Base-by-base conservation (phyloP, 1,140 invertebrate genomes). In the Monomorium pharaonis region DNA sequence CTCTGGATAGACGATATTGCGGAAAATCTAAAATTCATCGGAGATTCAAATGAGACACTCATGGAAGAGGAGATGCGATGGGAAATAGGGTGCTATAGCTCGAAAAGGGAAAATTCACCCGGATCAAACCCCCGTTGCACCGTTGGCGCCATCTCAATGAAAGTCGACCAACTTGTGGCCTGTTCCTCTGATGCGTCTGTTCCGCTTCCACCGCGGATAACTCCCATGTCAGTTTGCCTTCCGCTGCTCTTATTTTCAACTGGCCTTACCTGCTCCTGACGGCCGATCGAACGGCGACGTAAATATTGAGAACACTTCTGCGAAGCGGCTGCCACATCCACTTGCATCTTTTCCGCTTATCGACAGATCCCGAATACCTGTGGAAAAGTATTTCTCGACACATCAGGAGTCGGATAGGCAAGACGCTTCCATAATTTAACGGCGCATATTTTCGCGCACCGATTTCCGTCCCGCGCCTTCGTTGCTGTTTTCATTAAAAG, bases 121-220 rank as follows among this genome's bases (percentile, higher is more conserved):
- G 58, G 44, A n/a, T 56, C 24, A n/a, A 58, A 67, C 67, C 69
- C 47, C 12, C 47, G 18, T 51, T 44, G 72, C 62, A 88, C 80
- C 37, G 3, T 87, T 91, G 87, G 89, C 88, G 91, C 92, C 92
- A 93, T 91, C 92, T 92, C 27, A 70, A n/a, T 33, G 77, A 85
- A 69, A 75, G 47, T 67, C 44, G 49, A 12, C 56, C 87, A 93
- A 92, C 75, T 67, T 58, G 69, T 84, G 63, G 86, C 81, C 77
- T 88, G 81, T 65, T 86, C 88, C 42, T 70, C 62, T 65, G 88
- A 78, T 74, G 86, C 51, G 51, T 75, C 84, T 62, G 74, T 81
- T 47, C 67, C 89, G 88, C 89, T 86, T 90, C 56, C 44, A 84
- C 89, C 37, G 89, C 84, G 76, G 89, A 88, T 91, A 91, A 91